These are phyloP conservation scores for Drosophila sp. DNA, from an alignment of 1,140 invertebrate genomes.

Conservation along the genomic window DNA sequence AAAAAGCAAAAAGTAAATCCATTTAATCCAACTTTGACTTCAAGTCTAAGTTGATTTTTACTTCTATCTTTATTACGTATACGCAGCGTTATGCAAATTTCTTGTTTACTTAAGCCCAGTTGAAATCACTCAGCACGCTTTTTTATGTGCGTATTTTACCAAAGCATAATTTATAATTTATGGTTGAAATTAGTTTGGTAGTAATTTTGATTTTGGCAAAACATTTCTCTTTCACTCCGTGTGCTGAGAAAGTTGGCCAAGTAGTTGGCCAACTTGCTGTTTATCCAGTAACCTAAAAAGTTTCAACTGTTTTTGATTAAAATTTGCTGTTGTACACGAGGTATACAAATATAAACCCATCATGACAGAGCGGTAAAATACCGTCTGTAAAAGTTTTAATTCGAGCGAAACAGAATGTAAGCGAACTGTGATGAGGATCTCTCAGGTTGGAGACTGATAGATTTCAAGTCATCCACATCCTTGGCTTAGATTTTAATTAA, in stretches of 20 bases:
- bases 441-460: conserved; percentile 1
- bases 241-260: conserved; percentile 1
- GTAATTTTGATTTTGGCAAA: conserved; percentile 9
- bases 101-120: conserved; percentile 42
- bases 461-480: conserved; percentile 6
- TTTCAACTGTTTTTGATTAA: conserved; percentile 75
- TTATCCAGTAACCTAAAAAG: conserved; percentile 43
- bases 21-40: conserved; percentile 38
- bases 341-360: conserved; percentile 40
- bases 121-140: conserved; percentile 29
- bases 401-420: conserved; percentile 14
- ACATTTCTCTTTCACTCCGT: conserved; percentile 1
- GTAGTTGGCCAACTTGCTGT: conserved; percentile 41
- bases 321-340: conserved; percentile 49
- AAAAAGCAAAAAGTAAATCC: conserved; percentile 63
- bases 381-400: conserved; percentile 29
- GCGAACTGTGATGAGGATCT: conserved; percentile 8
- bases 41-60: conserved; percentile 54
- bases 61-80: conserved; percentile 72
- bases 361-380: conserved; percentile 42
- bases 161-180: conserved; percentile 55
- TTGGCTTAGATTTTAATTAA: conserved; percentile 41
- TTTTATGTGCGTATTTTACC: background rate
- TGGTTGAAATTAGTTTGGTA: conserved; percentile 49
- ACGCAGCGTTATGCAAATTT: conserved; percentile 76